Evolutionary conservation across 2,888 invertebrate genomes (phyloP), one percentile per base, ranked within the genome.

Genomic region (Lacanobia oleracea): DNA sequence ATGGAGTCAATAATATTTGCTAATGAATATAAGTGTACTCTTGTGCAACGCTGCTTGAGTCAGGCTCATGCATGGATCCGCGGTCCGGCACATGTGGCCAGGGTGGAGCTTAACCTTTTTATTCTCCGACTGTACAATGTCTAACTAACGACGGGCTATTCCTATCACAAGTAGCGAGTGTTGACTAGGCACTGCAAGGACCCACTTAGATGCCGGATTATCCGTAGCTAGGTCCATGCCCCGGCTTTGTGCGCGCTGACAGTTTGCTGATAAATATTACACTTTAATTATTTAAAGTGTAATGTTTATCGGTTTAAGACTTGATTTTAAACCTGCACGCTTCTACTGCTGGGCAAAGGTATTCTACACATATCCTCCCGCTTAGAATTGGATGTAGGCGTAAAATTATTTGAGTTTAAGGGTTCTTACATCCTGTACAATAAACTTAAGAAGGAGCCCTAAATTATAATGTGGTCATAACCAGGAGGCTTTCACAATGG

Each of bases 141-240:
- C 27, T 33, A 33, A 33, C 10, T 14, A 37, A 37, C 14, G n/a
- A 16, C 7, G 16, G 21, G 14, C 14, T 43, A 33, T 33, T 33
- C 33, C 14, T 14, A 14, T 43, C 9, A 9, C 5, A 14, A 43
- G 14, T 14, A 16, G 43, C 12, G 14, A 3, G 43, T 43, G 14
- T 4, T 14, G 14, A 0, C 14, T 0, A 14, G 14, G 14, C 43
- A 10, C 37, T 37, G 14, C 0, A 18, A 37, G 50, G 43, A 51
- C 67, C 23, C 69, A 37, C 69, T 21, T 50, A 18, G 57, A 27
- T 9, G 18, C 5, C 59, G 43, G 59, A 59, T 59, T 37, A 68
- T 69, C 69, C 59, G 33, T 53, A 16, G 45, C 45, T 21, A n/a
- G 43, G 33, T 21, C n/a, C n/a, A 7, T 4, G 70, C 16, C 57